Evolutionary conservation across 2,113 vertebrate genomes (phyloP).

Genomic region (Arizona elegans): DNA sequence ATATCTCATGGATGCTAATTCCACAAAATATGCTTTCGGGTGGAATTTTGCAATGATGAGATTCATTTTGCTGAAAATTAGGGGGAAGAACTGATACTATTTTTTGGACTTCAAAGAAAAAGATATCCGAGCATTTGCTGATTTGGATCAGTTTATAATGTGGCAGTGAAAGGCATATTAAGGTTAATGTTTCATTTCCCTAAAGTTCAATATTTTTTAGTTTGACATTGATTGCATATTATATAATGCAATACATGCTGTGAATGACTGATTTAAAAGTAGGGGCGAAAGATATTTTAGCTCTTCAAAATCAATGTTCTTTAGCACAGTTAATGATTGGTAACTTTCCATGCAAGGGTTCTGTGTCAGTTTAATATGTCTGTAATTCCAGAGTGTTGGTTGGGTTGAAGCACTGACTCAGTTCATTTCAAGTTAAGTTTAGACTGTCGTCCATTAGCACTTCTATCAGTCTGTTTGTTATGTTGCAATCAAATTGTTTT

Average conservation of each 20-base stretch:
- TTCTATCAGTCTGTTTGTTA: not conserved
- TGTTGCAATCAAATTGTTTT: not conserved
- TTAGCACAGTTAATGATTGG: not conserved
- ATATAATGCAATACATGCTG: not conserved
- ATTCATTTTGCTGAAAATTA: not conserved
- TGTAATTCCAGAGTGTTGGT: not conserved
- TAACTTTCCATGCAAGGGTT: not conserved
- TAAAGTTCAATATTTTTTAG: not conserved
- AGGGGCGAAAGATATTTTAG: not conserved
- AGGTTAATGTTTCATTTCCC: not conserved
- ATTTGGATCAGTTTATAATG: not conserved
- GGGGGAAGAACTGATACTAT: not conserved
- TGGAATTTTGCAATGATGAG: not conserved
- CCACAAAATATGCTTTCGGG: not conserved
- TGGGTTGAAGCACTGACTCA: not conserved
- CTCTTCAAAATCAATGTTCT: not conserved
- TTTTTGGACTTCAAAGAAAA: not conserved
- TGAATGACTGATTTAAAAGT: not conserved
- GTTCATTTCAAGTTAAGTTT: not conserved
- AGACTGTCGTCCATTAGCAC: not conserved
- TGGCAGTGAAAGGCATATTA: not conserved
- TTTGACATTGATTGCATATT: not conserved
- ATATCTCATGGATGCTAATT: not conserved
- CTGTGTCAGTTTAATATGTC: not conserved
- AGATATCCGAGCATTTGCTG: not conserved